These are phyloP conservation scores for Hemiscyllium ocellatum DNA, from an alignment of 2,113 vertebrate species.

Conservation along the genomic window DNA sequence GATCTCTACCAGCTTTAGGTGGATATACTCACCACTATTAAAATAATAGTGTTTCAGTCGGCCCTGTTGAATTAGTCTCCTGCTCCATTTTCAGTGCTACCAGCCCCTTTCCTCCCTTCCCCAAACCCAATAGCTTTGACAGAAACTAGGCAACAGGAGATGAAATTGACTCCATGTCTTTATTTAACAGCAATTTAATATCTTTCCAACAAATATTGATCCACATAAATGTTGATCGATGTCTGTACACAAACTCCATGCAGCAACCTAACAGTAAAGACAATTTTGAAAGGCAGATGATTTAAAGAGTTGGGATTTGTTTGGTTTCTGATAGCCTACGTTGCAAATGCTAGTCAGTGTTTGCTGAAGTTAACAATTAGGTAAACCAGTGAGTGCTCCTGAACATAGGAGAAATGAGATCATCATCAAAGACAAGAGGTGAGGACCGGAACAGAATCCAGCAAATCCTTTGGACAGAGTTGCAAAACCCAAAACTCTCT, in stretches of 20 bases:
- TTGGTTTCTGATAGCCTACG: background rate
- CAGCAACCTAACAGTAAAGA: background rate
- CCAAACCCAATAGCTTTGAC: background rate
- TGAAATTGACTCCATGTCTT: background rate
- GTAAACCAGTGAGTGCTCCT: background rate
- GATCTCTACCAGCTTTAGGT: background rate
- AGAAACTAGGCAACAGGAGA: background rate
- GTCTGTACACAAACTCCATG: background rate
- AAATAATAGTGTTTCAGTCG: too few species aligned
- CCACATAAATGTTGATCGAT: too few species aligned
- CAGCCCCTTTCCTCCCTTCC: background rate
- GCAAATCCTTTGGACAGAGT: background rate
- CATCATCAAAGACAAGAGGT: background rate
- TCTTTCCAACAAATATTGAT: too few species aligned
- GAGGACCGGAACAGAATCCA: background rate
- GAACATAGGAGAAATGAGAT: background rate
- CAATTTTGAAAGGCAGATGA: background rate
- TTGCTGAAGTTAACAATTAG: background rate
- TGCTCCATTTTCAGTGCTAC: too few species aligned
- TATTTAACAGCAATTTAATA: background rate
- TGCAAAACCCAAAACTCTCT: background rate
- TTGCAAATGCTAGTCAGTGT: background rate
- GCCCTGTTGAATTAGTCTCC: too few species aligned
- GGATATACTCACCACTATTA: background rate
- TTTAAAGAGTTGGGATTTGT: background rate